These are phyloP conservation scores for Scortum barcoo DNA, from an alignment of 2,113 vertebrate genomes.

Conservation along the genomic window DNA sequence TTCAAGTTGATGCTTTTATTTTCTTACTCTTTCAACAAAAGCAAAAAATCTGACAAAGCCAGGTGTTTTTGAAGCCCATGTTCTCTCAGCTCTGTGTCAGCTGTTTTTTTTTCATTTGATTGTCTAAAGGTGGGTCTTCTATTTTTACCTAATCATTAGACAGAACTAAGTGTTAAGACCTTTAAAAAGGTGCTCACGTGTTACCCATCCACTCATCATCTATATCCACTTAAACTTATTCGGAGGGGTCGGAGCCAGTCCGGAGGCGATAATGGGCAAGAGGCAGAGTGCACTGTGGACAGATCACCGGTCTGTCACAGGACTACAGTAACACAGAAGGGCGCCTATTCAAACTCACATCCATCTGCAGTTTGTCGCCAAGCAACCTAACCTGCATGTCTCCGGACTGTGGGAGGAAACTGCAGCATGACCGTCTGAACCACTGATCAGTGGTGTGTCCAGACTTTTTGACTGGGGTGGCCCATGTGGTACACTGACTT, in stretches of 20 bases:
- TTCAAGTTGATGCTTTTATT: background rate
- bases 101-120: background rate
- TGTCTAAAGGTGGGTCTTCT: background rate
- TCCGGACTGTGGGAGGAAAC: constrained; percentile 8
- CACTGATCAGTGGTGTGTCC: too few relatives aligned
- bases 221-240: background rate
- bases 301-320: background rate
- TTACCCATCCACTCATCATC: background rate
- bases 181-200: background rate
- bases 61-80: too few relatives aligned
- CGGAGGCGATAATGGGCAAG: background rate
- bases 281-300: background rate
- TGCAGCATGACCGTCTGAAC: too few relatives aligned
- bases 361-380: too few relatives aligned
- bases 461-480: too few relatives aligned
- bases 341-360: constrained; percentile 1
- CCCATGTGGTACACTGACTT: too few relatives aligned
- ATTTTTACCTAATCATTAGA: background rate
- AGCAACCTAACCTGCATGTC: background rate
- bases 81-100: background rate
- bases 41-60: background rate
- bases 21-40: background rate
- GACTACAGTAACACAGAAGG: background rate
- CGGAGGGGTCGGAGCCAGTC: background rate
- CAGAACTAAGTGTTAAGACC: background rate